Evolutionary conservation across 2,113 vertebrate genomes (phyloP).

Genomic region (Hyla sarda): DNA sequence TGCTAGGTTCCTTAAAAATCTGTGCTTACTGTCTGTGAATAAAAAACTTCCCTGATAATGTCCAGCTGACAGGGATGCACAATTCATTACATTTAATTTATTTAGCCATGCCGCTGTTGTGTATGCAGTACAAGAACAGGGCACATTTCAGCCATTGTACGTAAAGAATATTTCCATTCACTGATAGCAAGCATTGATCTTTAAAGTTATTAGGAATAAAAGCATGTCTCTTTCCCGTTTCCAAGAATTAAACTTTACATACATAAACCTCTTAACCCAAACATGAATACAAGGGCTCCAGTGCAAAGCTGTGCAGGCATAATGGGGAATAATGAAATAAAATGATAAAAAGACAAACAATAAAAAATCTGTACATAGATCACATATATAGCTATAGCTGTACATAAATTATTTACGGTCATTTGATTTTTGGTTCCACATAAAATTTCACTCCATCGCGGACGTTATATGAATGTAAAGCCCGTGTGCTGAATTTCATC

Average conservation of each 20-base stretch:
- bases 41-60: too few species aligned
- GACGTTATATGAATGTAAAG: constrained; percentile 91
- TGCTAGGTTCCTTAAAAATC: too few species aligned
- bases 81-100: not conserved
- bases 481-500: constrained; percentile 86
- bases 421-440: constrained; percentile 87
- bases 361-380: constrained; percentile 34
- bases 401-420: constrained; percentile 61
- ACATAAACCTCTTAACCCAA: not conserved
- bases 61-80: not conserved
- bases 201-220: not conserved
- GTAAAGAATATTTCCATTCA: not conserved
- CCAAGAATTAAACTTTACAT: not conserved
- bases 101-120: not conserved
- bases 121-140: not conserved
- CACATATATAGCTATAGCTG: constrained; percentile 31
- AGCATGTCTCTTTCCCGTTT: not conserved
- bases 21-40: not conserved
- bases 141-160: not conserved
- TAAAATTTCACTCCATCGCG: constrained; percentile 94
- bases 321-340: not conserved
- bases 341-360: constrained; percentile 62
- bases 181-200: not conserved
- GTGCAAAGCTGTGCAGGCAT: constrained; percentile 11
- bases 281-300: not conserved